phyloP scores from a whole-genome alignment of 2,797 vertebrate genomes.

The Eutrigla gurnardus region DNA sequence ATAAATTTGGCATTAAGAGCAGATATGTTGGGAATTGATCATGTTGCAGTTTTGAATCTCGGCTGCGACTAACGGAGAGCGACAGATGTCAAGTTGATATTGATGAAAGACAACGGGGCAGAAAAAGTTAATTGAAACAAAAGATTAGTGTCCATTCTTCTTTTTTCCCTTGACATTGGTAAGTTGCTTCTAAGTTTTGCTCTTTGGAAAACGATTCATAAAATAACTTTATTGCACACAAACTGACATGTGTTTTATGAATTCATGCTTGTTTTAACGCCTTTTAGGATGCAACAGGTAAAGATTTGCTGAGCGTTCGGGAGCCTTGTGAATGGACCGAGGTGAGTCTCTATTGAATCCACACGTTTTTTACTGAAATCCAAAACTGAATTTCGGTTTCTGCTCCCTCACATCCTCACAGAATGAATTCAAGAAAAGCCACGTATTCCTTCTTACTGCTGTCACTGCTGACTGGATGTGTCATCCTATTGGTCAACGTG shows the following conservation, averaged over 20 bases:
- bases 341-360: slow-evolving; percentile 4
- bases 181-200: not conserved
- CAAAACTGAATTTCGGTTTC: not conserved
- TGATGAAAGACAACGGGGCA: not conserved
- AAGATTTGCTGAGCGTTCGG: not conserved
- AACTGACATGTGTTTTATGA: not conserved
- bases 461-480: slow-evolving; percentile 80
- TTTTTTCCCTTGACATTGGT: not conserved
- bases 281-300: slow-evolving; percentile 22
- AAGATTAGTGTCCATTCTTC: not conserved
- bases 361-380: not conserved
- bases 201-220: fast-evolving
- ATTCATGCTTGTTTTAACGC: not conserved
- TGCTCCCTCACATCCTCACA: slow-evolving; percentile 53
- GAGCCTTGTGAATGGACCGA: not conserved
- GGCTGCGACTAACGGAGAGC: not conserved
- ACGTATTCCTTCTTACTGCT: slow-evolving; percentile 66
- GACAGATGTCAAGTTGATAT: too few species aligned
- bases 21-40: too few species aligned
- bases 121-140: not conserved
- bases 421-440: slow-evolving; percentile 85
- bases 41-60: not conserved
- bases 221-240: too few species aligned
- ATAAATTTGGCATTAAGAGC: too few species aligned
- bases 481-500: slow-evolving; percentile 74